phyloP scores from a whole-genome alignment of 2,113 vertebrate genomes.

The Oenanthe melanoleuca region DNA sequence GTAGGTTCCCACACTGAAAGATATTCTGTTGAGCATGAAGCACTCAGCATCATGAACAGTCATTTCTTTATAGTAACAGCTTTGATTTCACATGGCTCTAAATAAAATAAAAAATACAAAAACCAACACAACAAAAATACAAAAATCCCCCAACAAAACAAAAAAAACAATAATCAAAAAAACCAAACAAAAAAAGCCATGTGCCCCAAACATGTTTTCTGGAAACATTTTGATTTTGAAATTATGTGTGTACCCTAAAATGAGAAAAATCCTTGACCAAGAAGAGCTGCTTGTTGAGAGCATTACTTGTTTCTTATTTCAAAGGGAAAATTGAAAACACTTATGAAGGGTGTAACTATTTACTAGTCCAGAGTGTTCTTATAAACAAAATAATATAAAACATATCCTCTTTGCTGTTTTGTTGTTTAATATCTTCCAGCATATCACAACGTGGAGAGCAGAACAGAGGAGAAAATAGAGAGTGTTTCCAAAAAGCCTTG shows the following conservation, averaged over 20 bases:
- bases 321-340: conserved; percentile 60
- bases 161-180: too few relatives aligned
- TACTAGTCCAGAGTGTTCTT: conserved; percentile 21
- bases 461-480: background rate
- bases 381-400: conserved; percentile 69
- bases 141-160: background rate
- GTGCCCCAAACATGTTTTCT: background rate
- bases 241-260: background rate
- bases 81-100: background rate
- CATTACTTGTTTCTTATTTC: background rate
- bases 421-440: background rate
- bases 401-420: conserved; percentile 8
- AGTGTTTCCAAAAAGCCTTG: background rate
- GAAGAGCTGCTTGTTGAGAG: background rate
- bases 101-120: background rate
- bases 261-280: background rate
- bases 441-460: background rate
- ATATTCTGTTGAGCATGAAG: background rate
- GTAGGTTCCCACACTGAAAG: background rate
- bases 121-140: background rate
- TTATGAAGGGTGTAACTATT: conserved; percentile 37
- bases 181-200: background rate
- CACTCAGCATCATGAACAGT: background rate
- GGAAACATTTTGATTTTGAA: background rate
- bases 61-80: background rate